phyloP scores from a whole-genome alignment of 2,888 invertebrate genomes.

The Volucella zonaria region DNA sequence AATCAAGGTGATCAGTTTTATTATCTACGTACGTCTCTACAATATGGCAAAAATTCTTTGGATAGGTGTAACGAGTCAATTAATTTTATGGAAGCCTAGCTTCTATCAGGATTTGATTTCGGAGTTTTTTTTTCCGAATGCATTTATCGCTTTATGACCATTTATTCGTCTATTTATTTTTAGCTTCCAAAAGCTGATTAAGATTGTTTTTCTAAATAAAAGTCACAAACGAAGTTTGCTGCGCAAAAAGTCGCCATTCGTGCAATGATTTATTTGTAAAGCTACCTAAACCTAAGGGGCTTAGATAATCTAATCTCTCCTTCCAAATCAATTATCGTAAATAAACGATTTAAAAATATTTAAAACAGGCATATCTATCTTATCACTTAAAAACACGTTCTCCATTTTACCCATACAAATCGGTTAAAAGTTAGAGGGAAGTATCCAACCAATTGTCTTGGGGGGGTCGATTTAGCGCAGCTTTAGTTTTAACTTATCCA shows the following conservation, averaged over 20 bases:
- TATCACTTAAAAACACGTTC: slow-evolving; percentile 6
- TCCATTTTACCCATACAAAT: background rate
- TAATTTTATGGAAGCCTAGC: too few species aligned
- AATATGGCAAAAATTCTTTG: too few species aligned
- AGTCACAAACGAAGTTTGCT: background rate
- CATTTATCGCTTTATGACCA: too few species aligned
- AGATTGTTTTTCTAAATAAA: too few species aligned
- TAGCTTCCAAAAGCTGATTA: too few species aligned
- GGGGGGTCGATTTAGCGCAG: background rate
- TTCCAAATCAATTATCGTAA: background rate
- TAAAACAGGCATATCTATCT: slow-evolving; percentile 3
- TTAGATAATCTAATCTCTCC: background rate
- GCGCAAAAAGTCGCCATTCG: background rate
- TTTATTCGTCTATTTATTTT: too few species aligned
- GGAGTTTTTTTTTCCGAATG: too few species aligned
- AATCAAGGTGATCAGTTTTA: too few species aligned
- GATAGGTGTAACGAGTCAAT: too few species aligned
- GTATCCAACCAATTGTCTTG: background rate
- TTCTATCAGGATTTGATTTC: too few species aligned
- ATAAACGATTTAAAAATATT: slow-evolving; percentile 3
- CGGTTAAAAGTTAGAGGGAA: background rate
- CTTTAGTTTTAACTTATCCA: background rate
- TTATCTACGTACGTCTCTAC: too few species aligned
- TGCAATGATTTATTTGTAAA: background rate
- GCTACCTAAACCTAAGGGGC: background rate